Conservation (phyloP, 2,888 invertebrate genomes). For the Melipona beecheii region DNA sequence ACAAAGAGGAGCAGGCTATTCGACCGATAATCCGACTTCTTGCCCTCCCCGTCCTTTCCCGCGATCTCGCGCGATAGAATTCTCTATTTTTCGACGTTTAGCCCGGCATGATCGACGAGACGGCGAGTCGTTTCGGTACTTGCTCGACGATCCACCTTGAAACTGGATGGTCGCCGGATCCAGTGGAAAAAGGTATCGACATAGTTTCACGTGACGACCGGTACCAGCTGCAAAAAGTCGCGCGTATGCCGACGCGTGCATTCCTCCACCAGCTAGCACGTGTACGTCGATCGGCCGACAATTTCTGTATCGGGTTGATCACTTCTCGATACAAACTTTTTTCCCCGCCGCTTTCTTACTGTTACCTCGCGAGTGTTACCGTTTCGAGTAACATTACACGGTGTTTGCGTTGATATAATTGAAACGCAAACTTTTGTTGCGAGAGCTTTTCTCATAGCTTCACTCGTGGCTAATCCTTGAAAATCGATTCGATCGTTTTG, state of each 20-base stretch:
- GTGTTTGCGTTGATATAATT: slow-evolving; percentile 9
- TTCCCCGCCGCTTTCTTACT: background rate
- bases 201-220: slow-evolving; percentile 55
- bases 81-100: slow-evolving; percentile 11
- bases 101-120: slow-evolving; percentile 1
- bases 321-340: background rate
- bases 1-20: slow-evolving; percentile 15
- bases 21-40: slow-evolving; percentile 24
- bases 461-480: background rate
- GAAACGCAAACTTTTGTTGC: slow-evolving; percentile 12
- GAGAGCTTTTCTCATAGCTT: slow-evolving; percentile 11
- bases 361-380: background rate
- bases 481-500: slow-evolving; percentile 26
- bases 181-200: slow-evolving; percentile 37
- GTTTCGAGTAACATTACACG: slow-evolving; percentile 14
- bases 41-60: background rate
- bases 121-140: background rate
- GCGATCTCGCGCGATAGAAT: background rate
- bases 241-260: slow-evolving; percentile 17
- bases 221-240: slow-evolving; percentile 23
- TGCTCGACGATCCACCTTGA: background rate
- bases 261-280: slow-evolving; percentile 30
- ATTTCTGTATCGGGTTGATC: slow-evolving; percentile 35
- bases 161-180: slow-evolving; percentile 11
- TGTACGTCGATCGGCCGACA: slow-evolving; percentile 17